Percentiles rank a stretch among this genome's conserved stretches.
These are phyloP conservation scores for Spinus pinus DNA, from an alignment of 2,797 vertebrate species.

Conservation along the genomic window DNA sequence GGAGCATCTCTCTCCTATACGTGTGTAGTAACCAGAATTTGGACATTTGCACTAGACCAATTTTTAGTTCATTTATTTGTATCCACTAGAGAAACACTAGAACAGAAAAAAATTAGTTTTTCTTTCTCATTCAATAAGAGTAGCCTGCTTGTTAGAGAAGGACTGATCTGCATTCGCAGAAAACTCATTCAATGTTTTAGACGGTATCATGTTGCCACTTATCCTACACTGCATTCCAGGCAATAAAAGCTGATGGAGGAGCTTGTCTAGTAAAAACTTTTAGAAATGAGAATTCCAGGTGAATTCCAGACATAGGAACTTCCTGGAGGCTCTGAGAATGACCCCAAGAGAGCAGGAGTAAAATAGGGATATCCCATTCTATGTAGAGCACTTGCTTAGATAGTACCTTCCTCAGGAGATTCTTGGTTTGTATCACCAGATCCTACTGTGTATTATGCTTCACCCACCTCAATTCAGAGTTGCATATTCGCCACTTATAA, in stretches of 20 bases:
- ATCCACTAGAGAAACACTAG: background rate
- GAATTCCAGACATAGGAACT: background rate
- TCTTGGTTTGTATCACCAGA: background rate
- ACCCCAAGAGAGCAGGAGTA: background rate
- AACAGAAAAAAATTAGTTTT: background rate
- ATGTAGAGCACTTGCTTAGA: background rate
- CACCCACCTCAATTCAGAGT: background rate
- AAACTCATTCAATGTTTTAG: background rate
- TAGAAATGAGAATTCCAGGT: background rate
- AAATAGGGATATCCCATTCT: background rate
- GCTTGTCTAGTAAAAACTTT: background rate
- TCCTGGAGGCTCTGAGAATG: background rate
- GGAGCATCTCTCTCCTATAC: background rate
- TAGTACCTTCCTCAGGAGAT: background rate
- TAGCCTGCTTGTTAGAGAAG: background rate
- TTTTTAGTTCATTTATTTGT: background rate
- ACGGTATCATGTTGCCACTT: background rate
- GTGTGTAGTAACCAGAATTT: background rate
- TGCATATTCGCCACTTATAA: background rate
- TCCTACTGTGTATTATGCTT: background rate
- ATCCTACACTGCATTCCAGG: background rate
- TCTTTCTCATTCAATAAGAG: background rate
- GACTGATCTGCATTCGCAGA: background rate
- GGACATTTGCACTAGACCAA: background rate
- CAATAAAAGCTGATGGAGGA: background rate